A percentile compares a stretch with the other conserved stretches of the same genome.
These are phyloP conservation scores for Dendrocincla tyrannina DNA, from an alignment of 2,797 vertebrate genomes.

Conservation along the genomic window DNA sequence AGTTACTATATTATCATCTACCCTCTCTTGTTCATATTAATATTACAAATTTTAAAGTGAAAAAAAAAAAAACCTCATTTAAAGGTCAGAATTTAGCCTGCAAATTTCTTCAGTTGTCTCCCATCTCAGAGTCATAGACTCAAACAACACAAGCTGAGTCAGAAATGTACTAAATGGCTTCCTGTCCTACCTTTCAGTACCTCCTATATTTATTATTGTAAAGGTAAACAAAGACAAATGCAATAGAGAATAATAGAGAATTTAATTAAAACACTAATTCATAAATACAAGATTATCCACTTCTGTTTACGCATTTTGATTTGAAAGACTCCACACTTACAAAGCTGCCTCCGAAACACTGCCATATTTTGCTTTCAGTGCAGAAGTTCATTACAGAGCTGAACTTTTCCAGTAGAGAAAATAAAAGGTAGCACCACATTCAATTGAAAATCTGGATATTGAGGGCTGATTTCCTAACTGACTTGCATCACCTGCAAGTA, in stretches of 20 bases:
- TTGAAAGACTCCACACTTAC: neutral
- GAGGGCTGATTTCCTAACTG: neutral
- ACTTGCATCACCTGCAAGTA: fast-evolving
- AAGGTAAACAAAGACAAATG: neutral
- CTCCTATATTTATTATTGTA: neutral
- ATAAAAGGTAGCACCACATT: neutral
- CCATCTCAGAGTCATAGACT: neutral
- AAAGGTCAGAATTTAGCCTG: neutral
- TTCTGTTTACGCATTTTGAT: neutral
- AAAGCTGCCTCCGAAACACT: neutral
- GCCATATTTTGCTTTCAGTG: neutral
- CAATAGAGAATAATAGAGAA: neutral
- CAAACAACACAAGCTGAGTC: neutral
- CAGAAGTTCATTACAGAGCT: neutral
- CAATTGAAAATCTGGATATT: neutral
- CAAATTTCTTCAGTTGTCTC: neutral
- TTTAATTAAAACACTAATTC: neutral
- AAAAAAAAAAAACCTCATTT: neutral
- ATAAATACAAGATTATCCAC: neutral
- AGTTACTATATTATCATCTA: neutral
- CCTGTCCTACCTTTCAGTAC: neutral
- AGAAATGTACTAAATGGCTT: neutral
- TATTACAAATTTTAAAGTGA: neutral
- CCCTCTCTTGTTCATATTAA: neutral
- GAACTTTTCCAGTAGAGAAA: neutral